Percentiles rank a stretch among this genome's conserved stretches.
These are phyloP conservation scores for Bombus turneri DNA, from an alignment of 1,140 invertebrate genomes.

Conservation along the genomic window DNA sequence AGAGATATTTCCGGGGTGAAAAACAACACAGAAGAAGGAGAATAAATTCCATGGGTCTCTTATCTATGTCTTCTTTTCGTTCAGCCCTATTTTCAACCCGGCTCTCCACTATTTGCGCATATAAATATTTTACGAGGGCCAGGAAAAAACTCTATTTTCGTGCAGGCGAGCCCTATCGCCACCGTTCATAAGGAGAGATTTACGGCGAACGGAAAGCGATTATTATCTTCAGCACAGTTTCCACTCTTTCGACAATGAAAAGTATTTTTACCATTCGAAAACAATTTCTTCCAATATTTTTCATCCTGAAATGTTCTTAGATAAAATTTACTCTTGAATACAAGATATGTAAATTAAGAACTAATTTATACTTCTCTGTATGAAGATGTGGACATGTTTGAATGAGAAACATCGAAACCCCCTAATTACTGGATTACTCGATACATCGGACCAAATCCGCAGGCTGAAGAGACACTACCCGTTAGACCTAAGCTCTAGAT, in stretches of 20 bases:
- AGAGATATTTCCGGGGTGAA: neutral
- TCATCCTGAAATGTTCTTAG: neutral
- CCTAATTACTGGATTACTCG: too few relatives aligned
- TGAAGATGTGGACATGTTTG: neutral
- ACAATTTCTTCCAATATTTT: neutral
- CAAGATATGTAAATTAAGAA: neutral
- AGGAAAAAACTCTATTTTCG: conserved; percentile 65
- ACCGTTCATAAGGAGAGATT: conserved; percentile 64
- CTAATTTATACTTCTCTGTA: neutral
- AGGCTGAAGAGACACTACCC: too few relatives aligned
- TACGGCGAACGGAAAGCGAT: conserved; percentile 66
- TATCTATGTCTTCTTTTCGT: conserved; percentile 19
- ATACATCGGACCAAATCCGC: too few relatives aligned
- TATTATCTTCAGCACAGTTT: conserved; percentile 36
- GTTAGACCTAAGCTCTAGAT: too few relatives aligned
- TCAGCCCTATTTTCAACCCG: conserved; percentile 27
- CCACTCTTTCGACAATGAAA: conserved; percentile 6
- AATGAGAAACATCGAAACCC: neutral
- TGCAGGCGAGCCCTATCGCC: conserved; percentile 45
- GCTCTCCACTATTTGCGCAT: conserved; percentile 48
- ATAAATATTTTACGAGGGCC: conserved; percentile 46
- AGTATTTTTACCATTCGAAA: neutral
- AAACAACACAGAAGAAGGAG: neutral
- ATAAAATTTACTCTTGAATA: neutral
- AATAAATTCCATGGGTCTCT: neutral